These are phyloP conservation scores for Hippocampus abdominalis DNA, from an alignment of 2,113 vertebrate genomes.

Conservation along the genomic window DNA sequence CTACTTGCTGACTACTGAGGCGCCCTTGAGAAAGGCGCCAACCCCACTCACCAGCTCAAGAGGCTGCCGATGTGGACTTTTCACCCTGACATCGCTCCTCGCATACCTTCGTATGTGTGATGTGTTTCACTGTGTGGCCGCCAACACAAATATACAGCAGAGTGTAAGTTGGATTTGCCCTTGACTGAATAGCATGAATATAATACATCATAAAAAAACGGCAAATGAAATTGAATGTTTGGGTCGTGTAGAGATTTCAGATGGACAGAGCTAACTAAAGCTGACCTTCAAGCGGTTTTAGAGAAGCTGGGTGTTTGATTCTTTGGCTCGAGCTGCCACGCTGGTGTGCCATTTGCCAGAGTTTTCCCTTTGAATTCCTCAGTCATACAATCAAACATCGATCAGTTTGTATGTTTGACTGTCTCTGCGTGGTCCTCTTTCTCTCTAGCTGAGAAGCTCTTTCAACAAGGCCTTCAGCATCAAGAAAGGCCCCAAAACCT, in stretches of 20 bases:
- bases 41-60: too few relatives aligned
- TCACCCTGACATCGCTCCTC: too few relatives aligned
- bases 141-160: neutral
- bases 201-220: neutral
- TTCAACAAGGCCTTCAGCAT: slow-evolving; percentile 98
- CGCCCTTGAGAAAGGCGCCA: too few relatives aligned
- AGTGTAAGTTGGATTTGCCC: neutral
- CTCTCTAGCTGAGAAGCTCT: slow-evolving; percentile 84
- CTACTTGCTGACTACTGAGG: too few relatives aligned
- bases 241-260: too few relatives aligned
- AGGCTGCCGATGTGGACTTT: too few relatives aligned
- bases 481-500: slow-evolving; percentile 93
- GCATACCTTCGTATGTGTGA: neutral
- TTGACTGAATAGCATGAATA: neutral
- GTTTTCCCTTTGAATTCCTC: neutral
- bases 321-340: neutral
- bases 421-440: slow-evolving; percentile 18
- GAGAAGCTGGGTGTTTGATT: neutral
- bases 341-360: too few relatives aligned
- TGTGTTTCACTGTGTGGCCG: neutral
- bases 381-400: neutral
- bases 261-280: neutral
- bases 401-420: neutral
- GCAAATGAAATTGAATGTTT: too few relatives aligned
- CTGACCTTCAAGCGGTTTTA: neutral